Base-by-base conservation (phyloP, 2,113 vertebrate genomes). In the Ursus arctos region DNA sequence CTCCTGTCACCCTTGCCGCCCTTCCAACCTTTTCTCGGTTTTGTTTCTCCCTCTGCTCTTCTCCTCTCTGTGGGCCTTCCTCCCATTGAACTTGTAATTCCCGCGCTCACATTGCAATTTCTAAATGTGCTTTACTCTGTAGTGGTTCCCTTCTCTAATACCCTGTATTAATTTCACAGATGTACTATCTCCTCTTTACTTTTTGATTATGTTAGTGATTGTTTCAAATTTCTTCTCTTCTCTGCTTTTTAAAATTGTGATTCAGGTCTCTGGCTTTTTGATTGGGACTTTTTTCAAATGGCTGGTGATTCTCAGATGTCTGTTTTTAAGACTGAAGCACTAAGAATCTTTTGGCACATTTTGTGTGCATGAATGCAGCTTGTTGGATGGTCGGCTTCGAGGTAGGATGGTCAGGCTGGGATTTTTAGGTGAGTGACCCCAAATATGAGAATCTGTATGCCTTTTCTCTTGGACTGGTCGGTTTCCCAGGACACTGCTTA, bases 1-100 rank as follows among this genome's bases (percentile, higher is more conserved):
- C 11, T 47, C 18, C 19, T 1, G 36, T 33, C 13, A n/a, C 1
- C 47, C 49, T 71, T 28, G 2, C 6, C 3, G 16, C 6, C 4
- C 31, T 26, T 61, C 49, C 51, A 33, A 0, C 0, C 57, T 53
- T 79, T 67, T 51, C 36, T 53, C 55, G 1, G 33, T 67, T 80
- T 77, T 31, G 31, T 55, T 84, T 79, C n/a, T 97, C 51, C 16
- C 10, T 33, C 26, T 36, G 4, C 3, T 63, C 24, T 47, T 1
- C 4, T 33, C 2, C 40, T 91, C 28, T 65, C 13, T 57, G 1
- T 77, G 61, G 76, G 26, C 31, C 51, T 57, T 53, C 49, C 6
- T 91, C 57, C 65, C 3, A 28, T 7, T 63, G 12, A 91, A 72
- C 2, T 49, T 67, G 74, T 77, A 24, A 10, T 51, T 31, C 24